Evolutionary conservation across 1,140 invertebrate species (phyloP), one percentile per base, ranked within the genome.

Genomic region (Drosophila guanche): DNA sequence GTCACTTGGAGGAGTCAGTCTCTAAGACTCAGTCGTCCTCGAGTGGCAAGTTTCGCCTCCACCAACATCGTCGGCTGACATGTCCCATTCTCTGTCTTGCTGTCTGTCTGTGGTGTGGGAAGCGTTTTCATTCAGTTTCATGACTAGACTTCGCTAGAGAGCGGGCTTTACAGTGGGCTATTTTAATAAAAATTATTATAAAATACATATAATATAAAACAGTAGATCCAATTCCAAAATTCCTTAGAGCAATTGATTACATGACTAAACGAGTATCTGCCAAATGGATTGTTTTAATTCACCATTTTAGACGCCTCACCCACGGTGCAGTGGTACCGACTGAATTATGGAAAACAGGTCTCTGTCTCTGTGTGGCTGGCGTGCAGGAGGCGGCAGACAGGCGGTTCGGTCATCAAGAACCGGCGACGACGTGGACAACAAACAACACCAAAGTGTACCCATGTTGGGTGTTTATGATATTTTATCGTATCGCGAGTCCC

Each of bases 281-380:
- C 16, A 20, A 20, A 20, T 20, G 16, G 16, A 20, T 20, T 20
- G 16, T 20, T 20, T 20, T 20, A 20, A 20, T 20, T 3, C n/a
- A 4, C 45, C 10, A 46, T 29, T 48, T 48, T 27, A 25, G 10
- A 22, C 29, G 4, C 7, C 3, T 45, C 16, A 16, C 23, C 67
- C 69, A 72, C 69, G 59, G 77, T 84, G 79, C 80, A 53, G 59
- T 76, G 78, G 56, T 52, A 12, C 10, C 33, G 77, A 48, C 69
- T 74, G 68, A 77, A 54, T 81, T 85, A 86, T 86, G 77, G 81
- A 85, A 86, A 85, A 85, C 81, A 85, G 81, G 81, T 85, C 77
- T 83, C 33, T 37, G 33, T 53, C 40, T 27, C 52, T 68, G 58
- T 25, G 58, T 29, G 46, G 83, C 68, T 77, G 81, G 80, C 80